Evolutionary conservation across 2,113 vertebrate genomes (phyloP), one percentile per base, ranked within the genome.

Genomic region (Helogale parvula): DNA sequence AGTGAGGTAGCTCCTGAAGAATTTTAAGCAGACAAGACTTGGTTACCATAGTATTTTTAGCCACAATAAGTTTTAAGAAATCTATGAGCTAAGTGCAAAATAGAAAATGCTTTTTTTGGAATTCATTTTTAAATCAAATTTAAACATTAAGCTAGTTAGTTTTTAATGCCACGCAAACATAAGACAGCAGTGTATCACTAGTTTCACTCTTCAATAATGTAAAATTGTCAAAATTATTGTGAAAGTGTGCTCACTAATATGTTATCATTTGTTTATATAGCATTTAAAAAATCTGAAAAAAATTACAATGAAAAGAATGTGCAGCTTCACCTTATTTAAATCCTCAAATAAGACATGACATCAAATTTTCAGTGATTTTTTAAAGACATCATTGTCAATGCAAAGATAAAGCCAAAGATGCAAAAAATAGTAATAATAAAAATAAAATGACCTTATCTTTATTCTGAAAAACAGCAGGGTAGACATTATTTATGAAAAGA

Each of bases 51-150:
- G 21, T 93, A 83, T 52, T 81, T 76, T 76, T 92, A 86, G 80
- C n/a, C 21, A 52, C 31, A 80, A 60, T 80, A 66, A 21, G 11
- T 47, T 81, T 88, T 54, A 93, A 90, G 68, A 89, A 89, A 87
- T 80, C 8, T 52, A 90, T 35, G 8, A 79, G 15, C 16, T 63
- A n/a, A 7, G 19, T 76, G 79, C 8, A 94, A 96, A 96, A 50
- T 0, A 72, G 17, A 93, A 96, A 74, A 90, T 29, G 29, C 12
- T 47, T 57, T 27, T 27, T 89, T 63, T 41, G n/a, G 15, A 79
- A 82, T 92, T 79, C 17, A 94, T 52, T 93, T 95, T 93, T 88
- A 81, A 96, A 63, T 71, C 25, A 86, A 96, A 93, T 54, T 95
- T 60, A 41, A 94, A 72, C 60, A 76, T 79, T 97, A 96, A 76